Conservation (phyloP, 2,888 invertebrate genomes). For the Lobophora halterata region DNA sequence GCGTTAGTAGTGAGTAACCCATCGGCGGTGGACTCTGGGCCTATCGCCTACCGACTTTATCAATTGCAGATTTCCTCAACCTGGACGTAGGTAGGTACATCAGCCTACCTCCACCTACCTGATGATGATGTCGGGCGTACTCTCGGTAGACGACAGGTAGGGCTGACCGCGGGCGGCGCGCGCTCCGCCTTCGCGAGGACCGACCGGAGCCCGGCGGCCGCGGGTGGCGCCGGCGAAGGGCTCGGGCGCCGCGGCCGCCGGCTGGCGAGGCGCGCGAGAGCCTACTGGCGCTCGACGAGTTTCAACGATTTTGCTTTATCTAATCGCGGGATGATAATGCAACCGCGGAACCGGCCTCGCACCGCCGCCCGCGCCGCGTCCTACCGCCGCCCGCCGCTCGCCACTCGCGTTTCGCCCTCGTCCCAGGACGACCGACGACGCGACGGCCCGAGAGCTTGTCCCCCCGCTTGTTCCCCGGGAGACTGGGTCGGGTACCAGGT, state of each 20-base stretch:
- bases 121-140: too few species aligned
- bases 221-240: slow-evolving; percentile 7
- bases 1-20: too few species aligned
- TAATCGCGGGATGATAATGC: slow-evolving; percentile 66
- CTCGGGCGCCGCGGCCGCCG: slow-evolving; percentile 26
- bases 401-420: neutral
- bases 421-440: neutral
- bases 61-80: too few species aligned
- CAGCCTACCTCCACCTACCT: too few species aligned
- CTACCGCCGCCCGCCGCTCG: slow-evolving; percentile 1
- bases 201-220: neutral
- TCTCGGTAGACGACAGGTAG: too few species aligned
- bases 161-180: too few species aligned
- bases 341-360: slow-evolving; percentile 19
- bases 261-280: slow-evolving; percentile 44
- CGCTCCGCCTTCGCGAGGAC: neutral
- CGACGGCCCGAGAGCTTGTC: too few species aligned
- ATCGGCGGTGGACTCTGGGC: too few species aligned
- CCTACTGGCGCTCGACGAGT: slow-evolving; percentile 51
- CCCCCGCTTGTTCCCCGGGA: too few species aligned
- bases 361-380: slow-evolving; percentile 24
- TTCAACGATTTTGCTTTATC: slow-evolving; percentile 61
- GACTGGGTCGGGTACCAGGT: too few species aligned
- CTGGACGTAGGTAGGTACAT: too few species aligned
- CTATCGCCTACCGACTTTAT: too few species aligned